Conservation (phyloP, 1,140 invertebrate species). For the Hyles euphorbiae region DNA sequence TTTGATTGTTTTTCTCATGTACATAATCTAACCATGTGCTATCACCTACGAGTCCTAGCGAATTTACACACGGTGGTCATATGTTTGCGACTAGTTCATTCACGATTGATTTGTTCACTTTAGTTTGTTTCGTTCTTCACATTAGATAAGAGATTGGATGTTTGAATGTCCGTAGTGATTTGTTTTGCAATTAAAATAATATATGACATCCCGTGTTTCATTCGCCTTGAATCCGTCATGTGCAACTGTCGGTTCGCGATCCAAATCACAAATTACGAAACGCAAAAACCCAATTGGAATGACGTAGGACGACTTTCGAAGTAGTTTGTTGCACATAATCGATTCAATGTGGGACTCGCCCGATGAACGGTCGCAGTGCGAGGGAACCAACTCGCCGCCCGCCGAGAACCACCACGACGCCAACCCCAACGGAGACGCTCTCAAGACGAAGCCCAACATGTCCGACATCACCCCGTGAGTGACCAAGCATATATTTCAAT, state of each 20-base stretch:
- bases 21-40: slow-evolving; percentile 4
- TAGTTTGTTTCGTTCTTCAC: slow-evolving; percentile 57
- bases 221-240: slow-evolving; percentile 75
- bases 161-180: slow-evolving; percentile 71
- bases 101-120: slow-evolving; percentile 65
- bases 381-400: slow-evolving; percentile 58
- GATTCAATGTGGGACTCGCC: slow-evolving; percentile 77
- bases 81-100: slow-evolving; percentile 67
- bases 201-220: slow-evolving; percentile 76
- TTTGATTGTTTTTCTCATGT: slow-evolving; percentile 4
- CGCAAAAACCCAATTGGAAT: slow-evolving; percentile 40
- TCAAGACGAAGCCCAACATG: slow-evolving; percentile 61
- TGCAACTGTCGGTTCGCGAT: slow-evolving; percentile 65
- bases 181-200: slow-evolving; percentile 69
- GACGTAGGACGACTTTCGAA: slow-evolving; percentile 74
- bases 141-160: slow-evolving; percentile 67
- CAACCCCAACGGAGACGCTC: slow-evolving; percentile 60
- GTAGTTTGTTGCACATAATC: slow-evolving; percentile 78
- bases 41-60: slow-evolving; percentile 61
- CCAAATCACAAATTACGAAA: slow-evolving; percentile 46
- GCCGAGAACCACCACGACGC: slow-evolving; percentile 68
- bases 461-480: slow-evolving; percentile 66
- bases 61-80: slow-evolving; percentile 74
- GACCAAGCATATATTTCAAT: neutral
- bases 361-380: slow-evolving; percentile 75